phyloP scores from a whole-genome alignment of 1,140 invertebrate genomes.

The Campoletis sonorensis region DNA sequence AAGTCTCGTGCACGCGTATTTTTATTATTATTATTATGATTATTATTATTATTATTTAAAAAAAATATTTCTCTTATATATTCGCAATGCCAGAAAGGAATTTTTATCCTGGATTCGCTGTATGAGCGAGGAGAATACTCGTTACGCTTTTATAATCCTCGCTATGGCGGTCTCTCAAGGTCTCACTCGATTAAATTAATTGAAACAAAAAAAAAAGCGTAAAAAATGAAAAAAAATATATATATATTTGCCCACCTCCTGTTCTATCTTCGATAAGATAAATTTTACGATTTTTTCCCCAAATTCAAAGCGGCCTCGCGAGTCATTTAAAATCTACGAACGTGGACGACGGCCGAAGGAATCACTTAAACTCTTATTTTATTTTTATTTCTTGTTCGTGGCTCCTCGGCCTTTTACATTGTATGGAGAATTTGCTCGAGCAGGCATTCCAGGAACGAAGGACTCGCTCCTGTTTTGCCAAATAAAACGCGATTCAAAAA shows the following conservation, averaged over 20 bases:
- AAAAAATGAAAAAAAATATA: neutral
- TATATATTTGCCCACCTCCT: neutral
- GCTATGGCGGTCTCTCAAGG: neutral
- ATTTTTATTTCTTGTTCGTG: too few species aligned
- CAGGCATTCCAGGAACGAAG: too few species aligned
- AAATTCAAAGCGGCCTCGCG: neutral
- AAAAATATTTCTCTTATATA: neutral
- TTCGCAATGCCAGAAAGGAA: neutral
- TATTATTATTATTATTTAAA: too few species aligned
- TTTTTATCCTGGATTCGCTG: neutral
- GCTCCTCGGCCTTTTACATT: too few species aligned
- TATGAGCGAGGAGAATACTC: neutral
- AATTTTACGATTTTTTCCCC: neutral
- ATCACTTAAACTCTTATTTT: too few species aligned
- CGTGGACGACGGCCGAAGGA: too few species aligned
- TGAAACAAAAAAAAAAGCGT: neutral
- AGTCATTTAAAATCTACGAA: too few species aligned
- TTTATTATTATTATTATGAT: too few species aligned
- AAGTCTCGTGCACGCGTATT: neutral
- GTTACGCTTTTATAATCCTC: conserved; percentile 11
- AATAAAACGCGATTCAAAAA: too few species aligned
- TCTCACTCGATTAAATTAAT: neutral
- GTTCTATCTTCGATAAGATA: conserved; percentile 12
- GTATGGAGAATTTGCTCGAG: too few species aligned
- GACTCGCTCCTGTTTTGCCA: too few species aligned